phyloP scores from a whole-genome alignment of 2,797 vertebrate species.

The Phaenicophaeus curvirostris region DNA sequence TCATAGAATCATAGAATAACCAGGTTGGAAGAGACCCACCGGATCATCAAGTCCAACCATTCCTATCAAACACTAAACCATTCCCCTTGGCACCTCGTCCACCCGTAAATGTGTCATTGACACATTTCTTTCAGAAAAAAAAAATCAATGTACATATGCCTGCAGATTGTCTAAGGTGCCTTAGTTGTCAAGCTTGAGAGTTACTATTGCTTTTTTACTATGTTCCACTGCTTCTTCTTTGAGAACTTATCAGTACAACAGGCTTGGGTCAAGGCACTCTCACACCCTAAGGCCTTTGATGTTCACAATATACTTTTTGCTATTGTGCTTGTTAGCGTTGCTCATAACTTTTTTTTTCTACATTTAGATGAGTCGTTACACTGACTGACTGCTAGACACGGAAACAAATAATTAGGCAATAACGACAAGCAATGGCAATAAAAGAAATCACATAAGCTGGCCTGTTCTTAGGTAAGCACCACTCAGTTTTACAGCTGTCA shows the following conservation, averaged over 20 bases:
- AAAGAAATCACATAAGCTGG: not conserved
- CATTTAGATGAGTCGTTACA: not conserved
- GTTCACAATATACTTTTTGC: not conserved
- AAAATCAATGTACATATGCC: fast-evolving
- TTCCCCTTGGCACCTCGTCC: too few species aligned
- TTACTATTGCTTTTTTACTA: not conserved
- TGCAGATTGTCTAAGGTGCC: not conserved
- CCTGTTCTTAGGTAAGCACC: not conserved
- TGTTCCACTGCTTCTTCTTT: not conserved
- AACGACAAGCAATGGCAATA: not conserved
- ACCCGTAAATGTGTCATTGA: too few species aligned
- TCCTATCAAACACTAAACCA: too few species aligned
- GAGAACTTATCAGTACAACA: not conserved
- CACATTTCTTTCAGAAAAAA: not conserved
- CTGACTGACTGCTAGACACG: not conserved
- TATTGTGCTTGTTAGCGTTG: not conserved
- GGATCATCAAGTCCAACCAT: too few species aligned
- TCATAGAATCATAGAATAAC: too few species aligned
- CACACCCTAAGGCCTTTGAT: not conserved
- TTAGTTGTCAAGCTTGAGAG: not conserved
- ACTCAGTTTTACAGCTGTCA: not conserved
- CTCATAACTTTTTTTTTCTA: not conserved
- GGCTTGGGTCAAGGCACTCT: not conserved
- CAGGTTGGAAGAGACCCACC: too few species aligned
- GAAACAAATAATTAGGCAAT: not conserved